A percentile compares a stretch with the other conserved stretches of the same genome.
Conservation (phyloP, 2,113 vertebrate species). For the Andinoacara biseriatus region DNA sequence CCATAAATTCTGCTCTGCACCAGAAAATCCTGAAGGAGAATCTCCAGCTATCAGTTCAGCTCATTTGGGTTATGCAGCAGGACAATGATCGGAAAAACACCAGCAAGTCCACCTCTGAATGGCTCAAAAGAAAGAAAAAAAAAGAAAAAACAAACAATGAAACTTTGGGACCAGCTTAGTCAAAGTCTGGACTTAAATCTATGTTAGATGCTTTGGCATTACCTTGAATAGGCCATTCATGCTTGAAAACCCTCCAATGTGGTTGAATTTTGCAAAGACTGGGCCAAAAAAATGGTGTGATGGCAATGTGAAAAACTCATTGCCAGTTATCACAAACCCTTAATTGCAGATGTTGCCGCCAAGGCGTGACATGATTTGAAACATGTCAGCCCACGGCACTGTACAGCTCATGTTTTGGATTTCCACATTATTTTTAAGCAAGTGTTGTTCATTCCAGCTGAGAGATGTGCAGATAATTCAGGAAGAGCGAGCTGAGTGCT, state of each 20-base stretch:
- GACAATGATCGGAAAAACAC: background rate
- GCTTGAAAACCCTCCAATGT: too few species aligned
- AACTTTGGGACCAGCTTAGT: background rate
- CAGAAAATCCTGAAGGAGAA: background rate
- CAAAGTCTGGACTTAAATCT: too few species aligned
- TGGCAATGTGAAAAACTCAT: too few species aligned
- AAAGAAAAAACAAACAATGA: background rate
- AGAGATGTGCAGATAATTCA: conserved; percentile 71
- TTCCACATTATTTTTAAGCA: background rate
- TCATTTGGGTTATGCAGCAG: background rate
- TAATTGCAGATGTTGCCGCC: too few species aligned
- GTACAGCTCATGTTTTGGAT: background rate
- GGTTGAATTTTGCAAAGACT: too few species aligned
- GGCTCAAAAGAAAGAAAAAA: background rate
- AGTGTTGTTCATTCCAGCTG: conserved; percentile 54
- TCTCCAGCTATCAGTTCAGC: background rate
- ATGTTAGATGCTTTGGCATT: too few species aligned
- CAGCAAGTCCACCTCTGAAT: background rate
- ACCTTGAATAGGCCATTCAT: too few species aligned
- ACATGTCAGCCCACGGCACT: background rate
- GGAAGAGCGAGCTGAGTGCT: conserved; percentile 67
- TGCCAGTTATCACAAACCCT: too few species aligned
- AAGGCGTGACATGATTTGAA: too few species aligned
- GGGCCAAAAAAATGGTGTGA: too few species aligned
- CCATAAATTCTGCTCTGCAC: background rate